These are phyloP conservation scores for Baronia brevicornis DNA, from an alignment of 2,888 invertebrate species.

Conservation along the genomic window DNA sequence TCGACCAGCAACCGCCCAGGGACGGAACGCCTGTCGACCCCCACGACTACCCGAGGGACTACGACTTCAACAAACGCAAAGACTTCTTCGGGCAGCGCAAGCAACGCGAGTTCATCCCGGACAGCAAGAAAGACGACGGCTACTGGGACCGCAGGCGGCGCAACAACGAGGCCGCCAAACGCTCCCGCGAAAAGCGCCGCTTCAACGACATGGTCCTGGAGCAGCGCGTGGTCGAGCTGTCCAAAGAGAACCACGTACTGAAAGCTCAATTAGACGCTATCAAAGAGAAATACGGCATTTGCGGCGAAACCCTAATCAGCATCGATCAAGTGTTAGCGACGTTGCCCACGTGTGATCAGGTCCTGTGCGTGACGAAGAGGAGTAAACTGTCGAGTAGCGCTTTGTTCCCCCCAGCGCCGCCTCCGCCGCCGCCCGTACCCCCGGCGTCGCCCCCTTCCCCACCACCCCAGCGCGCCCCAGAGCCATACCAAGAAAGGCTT, in stretches of 20 bases:
- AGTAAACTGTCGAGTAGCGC: slow-evolving; percentile 63
- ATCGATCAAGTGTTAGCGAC: slow-evolving; percentile 92
- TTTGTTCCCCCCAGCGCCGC: slow-evolving; percentile 73
- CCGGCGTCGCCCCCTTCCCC: slow-evolving; percentile 68
- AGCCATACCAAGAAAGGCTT: slow-evolving; percentile 64
- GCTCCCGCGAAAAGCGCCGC: slow-evolving; percentile 96
- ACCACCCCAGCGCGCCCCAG: slow-evolving; percentile 73
- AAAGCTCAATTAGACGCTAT: slow-evolving; percentile 95
- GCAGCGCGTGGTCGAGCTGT: slow-evolving; percentile 93
- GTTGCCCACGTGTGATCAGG: slow-evolving; percentile 88
- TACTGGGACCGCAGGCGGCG: slow-evolving; percentile 97
- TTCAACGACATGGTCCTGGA: slow-evolving; percentile 98
- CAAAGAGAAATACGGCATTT: slow-evolving; percentile 93
- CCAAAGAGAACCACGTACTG: slow-evolving; percentile 95
- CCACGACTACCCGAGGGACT: slow-evolving; percentile 65
- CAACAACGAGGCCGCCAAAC: slow-evolving; percentile 97
- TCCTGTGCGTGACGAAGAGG: slow-evolving; percentile 88
- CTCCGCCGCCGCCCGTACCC: slow-evolving; percentile 70
- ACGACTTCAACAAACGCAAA: slow-evolving; percentile 82
- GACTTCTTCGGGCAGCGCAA: slow-evolving; percentile 93
- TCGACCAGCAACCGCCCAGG: slow-evolving; percentile 64
- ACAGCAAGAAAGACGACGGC: slow-evolving; percentile 96
- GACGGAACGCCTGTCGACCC: slow-evolving; percentile 39
- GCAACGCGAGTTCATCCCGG: slow-evolving; percentile 97
- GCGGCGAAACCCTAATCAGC: slow-evolving; percentile 89